Conservation (phyloP, 2,113 vertebrate species). For the Dromas ardeola region DNA sequence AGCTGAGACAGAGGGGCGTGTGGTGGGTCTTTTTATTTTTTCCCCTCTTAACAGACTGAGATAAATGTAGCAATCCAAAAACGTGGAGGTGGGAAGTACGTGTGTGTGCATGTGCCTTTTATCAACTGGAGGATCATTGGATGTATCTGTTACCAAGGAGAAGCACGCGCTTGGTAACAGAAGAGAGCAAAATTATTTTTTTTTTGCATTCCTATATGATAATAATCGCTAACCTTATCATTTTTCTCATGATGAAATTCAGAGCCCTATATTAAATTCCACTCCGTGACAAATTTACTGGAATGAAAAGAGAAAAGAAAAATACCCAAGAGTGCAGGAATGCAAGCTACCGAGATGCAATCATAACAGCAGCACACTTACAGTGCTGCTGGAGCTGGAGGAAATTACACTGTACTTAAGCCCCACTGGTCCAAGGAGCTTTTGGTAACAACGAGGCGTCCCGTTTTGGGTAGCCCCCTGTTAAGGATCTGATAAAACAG, state of each 20-base stretch:
- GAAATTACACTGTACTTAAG: background rate
- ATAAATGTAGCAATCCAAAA: constrained; percentile 78
- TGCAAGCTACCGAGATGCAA: background rate
- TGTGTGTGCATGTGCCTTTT: constrained; percentile 66
- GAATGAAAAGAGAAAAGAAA: background rate
- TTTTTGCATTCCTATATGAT: background rate
- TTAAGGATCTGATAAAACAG: accelerated
- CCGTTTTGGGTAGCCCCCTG: background rate
- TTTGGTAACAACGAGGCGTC: accelerated
- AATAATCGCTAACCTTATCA: background rate
- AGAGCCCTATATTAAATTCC: background rate
- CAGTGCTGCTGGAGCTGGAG: background rate
- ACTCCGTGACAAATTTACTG: background rate
- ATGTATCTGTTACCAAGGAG: constrained; percentile 68
- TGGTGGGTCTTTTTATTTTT: constrained; percentile 12
- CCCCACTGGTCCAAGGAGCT: background rate
- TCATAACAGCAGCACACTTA: background rate
- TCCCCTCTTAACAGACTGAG: constrained; percentile 52
- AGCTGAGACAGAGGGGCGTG: background rate
- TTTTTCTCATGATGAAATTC: background rate
- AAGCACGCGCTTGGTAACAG: constrained; percentile 58
- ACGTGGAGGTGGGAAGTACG: constrained; percentile 49
- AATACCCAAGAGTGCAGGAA: background rate
- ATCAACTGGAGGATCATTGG: constrained; percentile 62
- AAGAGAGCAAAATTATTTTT: background rate